Evolutionary conservation across 2,888 invertebrate species (phyloP), one percentile per base, ranked within the genome.

Genomic region (Polydrusus cervinus): DNA sequence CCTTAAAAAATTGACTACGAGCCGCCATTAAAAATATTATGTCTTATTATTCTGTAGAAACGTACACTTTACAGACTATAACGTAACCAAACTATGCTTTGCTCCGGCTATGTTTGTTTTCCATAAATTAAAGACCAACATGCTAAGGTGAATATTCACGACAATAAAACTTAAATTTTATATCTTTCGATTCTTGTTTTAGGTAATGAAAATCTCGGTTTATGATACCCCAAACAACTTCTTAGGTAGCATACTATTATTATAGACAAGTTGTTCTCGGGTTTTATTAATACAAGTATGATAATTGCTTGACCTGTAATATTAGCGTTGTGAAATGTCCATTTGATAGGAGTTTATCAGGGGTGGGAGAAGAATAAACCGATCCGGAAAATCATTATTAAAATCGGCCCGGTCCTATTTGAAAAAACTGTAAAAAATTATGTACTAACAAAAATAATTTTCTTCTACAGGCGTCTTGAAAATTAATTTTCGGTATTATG

Each of bases 211-310:
- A 60, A 9, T 38, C 57, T 38, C 18, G 57, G 18, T 38, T 60
- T 60, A 38, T 53, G 16, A 18, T 38, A 60, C 38, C 38, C 38
- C 38, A 60, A 60, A 60, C 57, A 60, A 60, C 57, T 60, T 60
- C 57, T 60, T 60, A 60, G 38, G 57, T 60, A 60, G 57, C 57
- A 16, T 38, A 55, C 34, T 55, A 34, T 34, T 55, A 34, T 34
- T 34, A 10, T 34, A 60, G 57, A 60, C 57, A 38, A 60, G 57
- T 34, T 60, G 57, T 60, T 40, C 57, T 38, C 38, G 9, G 16
- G 57, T 60, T 60, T 57, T 60, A 60, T 60, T 60, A 60, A 18
- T 60, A 38, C 38, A 11, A n/a, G 25, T 53, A 53, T 53, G 57
- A 60, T 60, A 60, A 60, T 60, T n/a, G 20, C 6, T 14, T 34